phyloP scores from a whole-genome alignment of 2,797 vertebrate species.

The Strix occidentalis region DNA sequence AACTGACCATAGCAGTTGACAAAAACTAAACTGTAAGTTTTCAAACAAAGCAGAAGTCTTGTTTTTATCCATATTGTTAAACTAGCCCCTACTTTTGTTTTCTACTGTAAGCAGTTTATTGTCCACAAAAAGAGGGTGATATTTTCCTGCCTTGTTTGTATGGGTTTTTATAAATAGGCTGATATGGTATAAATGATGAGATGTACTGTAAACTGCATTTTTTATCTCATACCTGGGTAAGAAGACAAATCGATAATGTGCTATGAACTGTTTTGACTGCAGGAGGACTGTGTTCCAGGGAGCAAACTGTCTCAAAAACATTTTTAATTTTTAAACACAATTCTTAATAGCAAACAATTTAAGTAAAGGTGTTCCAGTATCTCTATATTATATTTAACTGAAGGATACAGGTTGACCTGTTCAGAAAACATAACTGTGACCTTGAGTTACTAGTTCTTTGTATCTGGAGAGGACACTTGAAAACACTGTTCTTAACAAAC shows the following conservation, averaged over 20 bases:
- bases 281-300: constrained; percentile 65
- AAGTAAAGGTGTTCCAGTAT: constrained; percentile 68
- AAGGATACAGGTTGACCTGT: constrained; percentile 70
- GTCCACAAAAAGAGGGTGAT: constrained; percentile 45
- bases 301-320: constrained; percentile 66
- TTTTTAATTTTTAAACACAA: constrained; percentile 68
- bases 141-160: constrained; percentile 60
- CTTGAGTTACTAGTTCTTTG: constrained; percentile 73
- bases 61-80: constrained; percentile 45
- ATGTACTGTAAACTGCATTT: constrained; percentile 75
- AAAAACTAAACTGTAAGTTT: constrained; percentile 38
- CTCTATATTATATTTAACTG: constrained; percentile 72
- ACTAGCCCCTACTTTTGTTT: constrained; percentile 47
- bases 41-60: constrained; percentile 15
- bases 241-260: constrained; percentile 34
- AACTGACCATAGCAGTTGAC: constrained; percentile 38
- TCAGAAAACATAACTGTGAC: constrained; percentile 72
- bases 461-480: constrained; percentile 74
- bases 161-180: constrained; percentile 60
- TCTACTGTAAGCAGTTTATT: constrained; percentile 58
- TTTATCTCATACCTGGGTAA: constrained; percentile 69
- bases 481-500: constrained; percentile 79
- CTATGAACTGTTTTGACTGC: constrained; percentile 55
- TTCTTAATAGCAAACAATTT: constrained; percentile 63
- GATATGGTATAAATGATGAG: constrained; percentile 57